These are phyloP conservation scores for Rhinogobio ventralis DNA, from an alignment of 2,797 vertebrate species.

Conservation along the genomic window DNA sequence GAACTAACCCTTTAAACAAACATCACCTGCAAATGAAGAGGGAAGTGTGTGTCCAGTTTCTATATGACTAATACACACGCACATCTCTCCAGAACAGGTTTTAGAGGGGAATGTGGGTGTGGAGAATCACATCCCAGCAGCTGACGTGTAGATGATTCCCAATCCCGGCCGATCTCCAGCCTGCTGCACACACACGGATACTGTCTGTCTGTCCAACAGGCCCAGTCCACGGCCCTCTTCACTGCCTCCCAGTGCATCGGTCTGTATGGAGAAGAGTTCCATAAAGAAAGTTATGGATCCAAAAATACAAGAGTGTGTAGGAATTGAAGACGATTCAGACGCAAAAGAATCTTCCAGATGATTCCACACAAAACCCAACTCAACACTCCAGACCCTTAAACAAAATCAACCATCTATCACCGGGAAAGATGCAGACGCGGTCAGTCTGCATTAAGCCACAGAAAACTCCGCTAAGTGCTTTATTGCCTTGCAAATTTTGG, in stretches of 20 bases:
- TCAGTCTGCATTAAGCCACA: too few species aligned
- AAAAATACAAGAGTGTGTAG: neutral
- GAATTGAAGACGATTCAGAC: too few species aligned
- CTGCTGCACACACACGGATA: slow-evolving; percentile 83
- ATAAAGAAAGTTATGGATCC: neutral
- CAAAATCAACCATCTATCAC: too few species aligned
- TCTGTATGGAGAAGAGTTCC: slow-evolving; percentile 57
- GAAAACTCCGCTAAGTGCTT: too few species aligned
- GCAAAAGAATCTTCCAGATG: too few species aligned
- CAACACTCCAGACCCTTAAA: too few species aligned
- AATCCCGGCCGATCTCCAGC: slow-evolving; percentile 84
- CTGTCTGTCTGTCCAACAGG: slow-evolving; percentile 76
- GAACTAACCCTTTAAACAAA: neutral
- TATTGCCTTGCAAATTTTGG: too few species aligned
- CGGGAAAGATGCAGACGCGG: too few species aligned
- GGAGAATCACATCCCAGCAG: slow-evolving; percentile 73
- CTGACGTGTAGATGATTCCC: slow-evolving; percentile 83
- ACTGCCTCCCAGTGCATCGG: slow-evolving; percentile 68
- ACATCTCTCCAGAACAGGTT: slow-evolving; percentile 50
- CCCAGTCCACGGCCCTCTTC: slow-evolving; percentile 80
- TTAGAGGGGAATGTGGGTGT: slow-evolving; percentile 65
- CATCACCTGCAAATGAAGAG: neutral
- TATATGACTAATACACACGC: slow-evolving; percentile 22
- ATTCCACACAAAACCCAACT: too few species aligned
- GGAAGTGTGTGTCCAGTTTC: neutral